Percentiles rank a stretch among this genome's conserved stretches.
These are phyloP conservation scores for Pseudomugil gertrudae DNA, from an alignment of 2,797 vertebrate genomes.

Conservation along the genomic window DNA sequence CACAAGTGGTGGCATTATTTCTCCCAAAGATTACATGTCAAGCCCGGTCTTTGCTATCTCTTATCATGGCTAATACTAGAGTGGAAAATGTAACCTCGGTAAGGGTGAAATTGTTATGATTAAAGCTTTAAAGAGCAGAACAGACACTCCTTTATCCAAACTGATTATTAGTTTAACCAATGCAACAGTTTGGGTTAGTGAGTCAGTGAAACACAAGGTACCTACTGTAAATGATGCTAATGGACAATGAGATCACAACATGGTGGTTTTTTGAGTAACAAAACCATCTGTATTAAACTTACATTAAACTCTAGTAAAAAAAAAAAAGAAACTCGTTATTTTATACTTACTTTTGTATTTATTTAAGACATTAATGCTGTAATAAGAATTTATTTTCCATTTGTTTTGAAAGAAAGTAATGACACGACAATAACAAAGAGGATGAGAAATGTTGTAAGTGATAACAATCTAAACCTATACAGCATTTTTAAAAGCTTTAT, in stretches of 20 bases:
- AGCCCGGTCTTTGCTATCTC: constrained; percentile 3
- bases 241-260: constrained; percentile 47
- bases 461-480: neutral
- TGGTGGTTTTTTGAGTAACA: constrained; percentile 12
- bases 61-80: neutral
- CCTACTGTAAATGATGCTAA: constrained; percentile 20
- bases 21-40: constrained; percentile 17
- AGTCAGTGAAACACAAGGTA: constrained; percentile 36
- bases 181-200: constrained; percentile 9
- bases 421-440: constrained; percentile 1
- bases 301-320: neutral
- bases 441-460: constrained; percentile 1
- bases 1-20: constrained; percentile 3
- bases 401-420: neutral
- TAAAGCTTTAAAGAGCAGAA: neutral
- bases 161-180: constrained; percentile 34
- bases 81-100: neutral
- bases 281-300: constrained; percentile 13
- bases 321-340: neutral
- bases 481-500: neutral
- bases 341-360: neutral
- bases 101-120: neutral
- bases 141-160: constrained; percentile 24
- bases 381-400: neutral
- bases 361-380: neutral